These are phyloP conservation scores for Synanthedon andrenaeformis DNA, from an alignment of 2,888 invertebrate species.

Conservation along the genomic window DNA sequence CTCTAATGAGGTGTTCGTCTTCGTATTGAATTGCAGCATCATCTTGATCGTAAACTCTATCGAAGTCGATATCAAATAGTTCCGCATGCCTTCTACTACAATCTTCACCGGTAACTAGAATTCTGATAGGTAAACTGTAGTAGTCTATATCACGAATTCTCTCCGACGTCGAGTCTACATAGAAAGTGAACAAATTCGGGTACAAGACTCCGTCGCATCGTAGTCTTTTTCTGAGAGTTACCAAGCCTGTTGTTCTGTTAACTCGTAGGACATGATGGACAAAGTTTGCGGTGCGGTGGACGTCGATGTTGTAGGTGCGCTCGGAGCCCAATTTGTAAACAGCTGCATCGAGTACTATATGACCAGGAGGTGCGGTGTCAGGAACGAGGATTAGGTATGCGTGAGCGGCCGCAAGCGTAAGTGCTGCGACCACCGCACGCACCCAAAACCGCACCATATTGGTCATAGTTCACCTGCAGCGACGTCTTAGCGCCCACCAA, in stretches of 20 bases:
- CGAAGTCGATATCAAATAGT: slow-evolving; percentile 70
- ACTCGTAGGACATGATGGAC: slow-evolving; percentile 83
- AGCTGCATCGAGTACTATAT: slow-evolving; percentile 81
- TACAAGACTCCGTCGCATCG: slow-evolving; percentile 86
- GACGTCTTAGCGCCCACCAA: slow-evolving; percentile 47
- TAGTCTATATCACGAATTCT: slow-evolving; percentile 84
- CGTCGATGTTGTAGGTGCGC: slow-evolving; percentile 82
- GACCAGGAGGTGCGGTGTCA: slow-evolving; percentile 72
- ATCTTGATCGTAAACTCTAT: slow-evolving; percentile 67
- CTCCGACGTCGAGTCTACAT: slow-evolving; percentile 87
- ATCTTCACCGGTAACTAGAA: slow-evolving; percentile 78
- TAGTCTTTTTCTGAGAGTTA: slow-evolving; percentile 77
- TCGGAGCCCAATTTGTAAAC: slow-evolving; percentile 84
- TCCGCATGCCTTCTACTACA: slow-evolving; percentile 76
- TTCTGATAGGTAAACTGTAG: slow-evolving; percentile 82
- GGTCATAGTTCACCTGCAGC: slow-evolving; percentile 46
- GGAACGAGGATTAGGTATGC: slow-evolving; percentile 72
- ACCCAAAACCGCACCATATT: slow-evolving; percentile 36
- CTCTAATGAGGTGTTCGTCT: slow-evolving; percentile 42
- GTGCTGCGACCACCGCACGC: slow-evolving; percentile 33
- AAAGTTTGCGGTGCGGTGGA: slow-evolving; percentile 84
- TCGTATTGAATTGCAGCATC: slow-evolving; percentile 56
- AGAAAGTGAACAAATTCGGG: slow-evolving; percentile 86
- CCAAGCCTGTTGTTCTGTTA: slow-evolving; percentile 79
- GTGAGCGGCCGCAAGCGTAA: slow-evolving; percentile 36